Percentiles rank a stretch among this genome's conserved stretches.
These are phyloP conservation scores for Drosophila merina DNA, from an alignment of 2,888 invertebrate species.

Conservation along the genomic window DNA sequence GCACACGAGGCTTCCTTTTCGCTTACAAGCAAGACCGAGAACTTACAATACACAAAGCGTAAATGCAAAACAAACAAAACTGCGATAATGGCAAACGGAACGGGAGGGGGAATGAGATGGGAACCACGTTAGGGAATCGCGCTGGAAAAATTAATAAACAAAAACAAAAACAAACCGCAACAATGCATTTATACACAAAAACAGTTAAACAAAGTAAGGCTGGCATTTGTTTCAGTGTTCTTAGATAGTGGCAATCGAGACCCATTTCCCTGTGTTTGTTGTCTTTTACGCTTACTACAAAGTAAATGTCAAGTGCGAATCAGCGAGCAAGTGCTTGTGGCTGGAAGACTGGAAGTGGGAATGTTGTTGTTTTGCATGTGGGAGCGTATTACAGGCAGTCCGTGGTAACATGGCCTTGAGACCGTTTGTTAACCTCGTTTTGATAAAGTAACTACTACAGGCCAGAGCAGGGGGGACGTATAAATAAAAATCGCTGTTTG, in stretches of 20 bases:
- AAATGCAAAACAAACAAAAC: conserved; percentile 49
- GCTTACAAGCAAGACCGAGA: conserved; percentile 56
- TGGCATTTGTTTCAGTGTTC: conserved; percentile 12
- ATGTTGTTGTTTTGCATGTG: conserved; percentile 19
- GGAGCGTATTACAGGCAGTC: conserved; percentile 19
- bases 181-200: too few relatives aligned
- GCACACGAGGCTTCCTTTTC: conserved; percentile 61
- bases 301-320: conserved; percentile 79
- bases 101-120: not conserved
- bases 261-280: conserved; percentile 45
- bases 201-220: not conserved
- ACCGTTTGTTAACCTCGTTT: conserved; percentile 77
- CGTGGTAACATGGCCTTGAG: conserved; percentile 74
- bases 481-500: conserved; percentile 58
- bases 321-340: conserved; percentile 37
- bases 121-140: not conserved
- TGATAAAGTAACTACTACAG: conserved; percentile 67
- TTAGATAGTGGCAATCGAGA: conserved; percentile 33
- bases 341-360: conserved; percentile 19
- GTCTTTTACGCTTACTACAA: conserved; percentile 66
- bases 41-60: conserved; percentile 47
- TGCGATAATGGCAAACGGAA: conserved; percentile 64
- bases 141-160: not conserved
- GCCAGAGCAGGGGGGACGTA: conserved; percentile 28
- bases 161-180: not conserved